Evolutionary conservation across 2,113 vertebrate species (phyloP).

Genomic region (Uria aalge): DNA sequence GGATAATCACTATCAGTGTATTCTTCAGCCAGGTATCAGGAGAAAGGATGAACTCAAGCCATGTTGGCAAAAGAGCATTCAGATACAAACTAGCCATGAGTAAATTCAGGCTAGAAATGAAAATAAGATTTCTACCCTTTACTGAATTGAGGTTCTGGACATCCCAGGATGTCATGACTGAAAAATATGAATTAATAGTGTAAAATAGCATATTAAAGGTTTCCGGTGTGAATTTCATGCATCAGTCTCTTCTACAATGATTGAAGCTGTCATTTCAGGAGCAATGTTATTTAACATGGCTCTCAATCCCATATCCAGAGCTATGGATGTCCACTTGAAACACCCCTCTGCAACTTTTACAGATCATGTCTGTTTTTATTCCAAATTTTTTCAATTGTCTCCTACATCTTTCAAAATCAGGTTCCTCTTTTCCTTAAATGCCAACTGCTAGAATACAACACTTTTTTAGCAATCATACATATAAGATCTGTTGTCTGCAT

Average conservation of each 20-base stretch:
- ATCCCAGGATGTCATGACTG: background rate
- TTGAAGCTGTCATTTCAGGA: constrained; percentile 11
- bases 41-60: background rate
- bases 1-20: background rate
- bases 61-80: background rate
- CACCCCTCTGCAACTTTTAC: background rate
- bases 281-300: background rate
- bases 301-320: background rate
- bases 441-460: constrained; percentile 69
- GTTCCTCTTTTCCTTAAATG: constrained; percentile 33
- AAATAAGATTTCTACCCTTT: background rate
- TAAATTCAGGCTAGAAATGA: background rate
- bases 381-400: constrained; percentile 10
- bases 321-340: constrained; percentile 45
- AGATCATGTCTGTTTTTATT: constrained; percentile 14
- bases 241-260: background rate
- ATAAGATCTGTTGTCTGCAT: constrained; percentile 56
- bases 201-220: background rate
- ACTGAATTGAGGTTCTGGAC: background rate
- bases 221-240: background rate
- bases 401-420: background rate
- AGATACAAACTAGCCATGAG: background rate
- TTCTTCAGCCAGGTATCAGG: background rate
- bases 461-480: constrained; percentile 56
- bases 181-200: background rate